Percentiles rank a stretch among this genome's conserved stretches.
Evolutionary conservation across 1,140 invertebrate genomes (phyloP).

Genomic region (Harlomillsia oculata): DNA sequence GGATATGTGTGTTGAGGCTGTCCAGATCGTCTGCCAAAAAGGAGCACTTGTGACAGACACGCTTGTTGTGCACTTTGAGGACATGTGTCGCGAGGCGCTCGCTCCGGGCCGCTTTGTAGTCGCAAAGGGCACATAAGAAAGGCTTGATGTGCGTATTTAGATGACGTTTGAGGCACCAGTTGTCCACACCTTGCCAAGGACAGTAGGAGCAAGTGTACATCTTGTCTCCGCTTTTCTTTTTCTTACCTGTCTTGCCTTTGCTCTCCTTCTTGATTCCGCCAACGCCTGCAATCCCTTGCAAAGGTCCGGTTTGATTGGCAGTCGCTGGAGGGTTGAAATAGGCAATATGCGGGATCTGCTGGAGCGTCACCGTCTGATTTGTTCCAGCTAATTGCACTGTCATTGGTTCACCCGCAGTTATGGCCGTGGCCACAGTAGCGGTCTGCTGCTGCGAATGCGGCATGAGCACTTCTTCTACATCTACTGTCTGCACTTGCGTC

Average conservation of each 20-base stretch:
- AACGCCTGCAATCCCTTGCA: conserved; percentile 31
- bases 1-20: conserved; percentile 62
- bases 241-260: conserved; percentile 42
- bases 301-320: conserved; percentile 23
- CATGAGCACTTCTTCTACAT: too few species aligned
- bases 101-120: conserved; percentile 79
- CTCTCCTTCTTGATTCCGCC: conserved; percentile 33
- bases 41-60: conserved; percentile 74
- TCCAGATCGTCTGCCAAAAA: conserved; percentile 70
- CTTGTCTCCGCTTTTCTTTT: conserved; percentile 44
- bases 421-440: not conserved
- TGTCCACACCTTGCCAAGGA: conserved; percentile 70
- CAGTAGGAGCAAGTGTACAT: conserved; percentile 76
- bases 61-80: conserved; percentile 79
- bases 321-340: conserved; percentile 32
- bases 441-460: not conserved
- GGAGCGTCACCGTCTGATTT: conserved; percentile 18
- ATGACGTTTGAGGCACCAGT: conserved; percentile 83
- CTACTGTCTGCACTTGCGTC: not conserved
- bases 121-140: conserved; percentile 75
- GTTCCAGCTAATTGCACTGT: conserved; percentile 6
- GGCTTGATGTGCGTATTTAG: conserved; percentile 85
- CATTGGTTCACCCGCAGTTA: not conserved
- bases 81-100: conserved; percentile 78
- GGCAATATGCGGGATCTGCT: conserved; percentile 34